Evolutionary conservation across 2,888 invertebrate genomes (phyloP).

Genomic region (Xylocampa areola): DNA sequence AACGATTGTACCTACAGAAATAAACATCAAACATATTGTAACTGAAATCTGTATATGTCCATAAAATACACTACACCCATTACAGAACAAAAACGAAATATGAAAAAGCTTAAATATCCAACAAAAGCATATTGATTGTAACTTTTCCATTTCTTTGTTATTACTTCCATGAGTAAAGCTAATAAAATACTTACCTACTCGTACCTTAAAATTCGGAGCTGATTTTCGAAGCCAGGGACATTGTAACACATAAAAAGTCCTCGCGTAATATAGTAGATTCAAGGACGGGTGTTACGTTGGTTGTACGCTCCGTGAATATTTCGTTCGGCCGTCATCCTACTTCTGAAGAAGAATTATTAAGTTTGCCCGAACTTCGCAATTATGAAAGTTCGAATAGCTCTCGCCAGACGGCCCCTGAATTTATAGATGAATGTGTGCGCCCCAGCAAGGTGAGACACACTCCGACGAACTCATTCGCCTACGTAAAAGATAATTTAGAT

Average conservation of each 20-base stretch:
- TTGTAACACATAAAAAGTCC: slow-evolving; percentile 79
- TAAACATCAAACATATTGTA: slow-evolving; percentile 36
- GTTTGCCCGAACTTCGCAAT: slow-evolving; percentile 89
- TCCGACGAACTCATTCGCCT: slow-evolving; percentile 39
- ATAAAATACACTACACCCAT: slow-evolving; percentile 27
- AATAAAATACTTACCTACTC: slow-evolving; percentile 68
- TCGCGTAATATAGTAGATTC: slow-evolving; percentile 80
- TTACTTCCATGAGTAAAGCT: slow-evolving; percentile 67
- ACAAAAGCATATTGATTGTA: slow-evolving; percentile 60
- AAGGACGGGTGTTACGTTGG: slow-evolving; percentile 77
- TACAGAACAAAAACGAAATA: slow-evolving; percentile 43
- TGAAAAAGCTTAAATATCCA: slow-evolving; percentile 43
- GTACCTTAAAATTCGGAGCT: slow-evolving; percentile 69
- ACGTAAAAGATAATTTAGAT: slow-evolving; percentile 47
- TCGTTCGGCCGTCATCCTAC: slow-evolving; percentile 87
- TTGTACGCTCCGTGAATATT: slow-evolving; percentile 88
- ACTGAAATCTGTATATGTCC: slow-evolving; percentile 27
- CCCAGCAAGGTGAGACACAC: slow-evolving; percentile 69
- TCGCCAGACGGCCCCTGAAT: slow-evolving; percentile 88
- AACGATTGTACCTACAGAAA: slow-evolving; percentile 17
- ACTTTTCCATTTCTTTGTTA: slow-evolving; percentile 66
- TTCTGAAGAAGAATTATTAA: slow-evolving; percentile 90
- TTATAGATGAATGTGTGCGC: slow-evolving; percentile 87
- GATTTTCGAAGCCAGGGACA: slow-evolving; percentile 73
- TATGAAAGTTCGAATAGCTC: slow-evolving; percentile 90